Evolutionary conservation across 1,140 invertebrate genomes (phyloP).

Genomic region (Eriocheir sinensis): DNA sequence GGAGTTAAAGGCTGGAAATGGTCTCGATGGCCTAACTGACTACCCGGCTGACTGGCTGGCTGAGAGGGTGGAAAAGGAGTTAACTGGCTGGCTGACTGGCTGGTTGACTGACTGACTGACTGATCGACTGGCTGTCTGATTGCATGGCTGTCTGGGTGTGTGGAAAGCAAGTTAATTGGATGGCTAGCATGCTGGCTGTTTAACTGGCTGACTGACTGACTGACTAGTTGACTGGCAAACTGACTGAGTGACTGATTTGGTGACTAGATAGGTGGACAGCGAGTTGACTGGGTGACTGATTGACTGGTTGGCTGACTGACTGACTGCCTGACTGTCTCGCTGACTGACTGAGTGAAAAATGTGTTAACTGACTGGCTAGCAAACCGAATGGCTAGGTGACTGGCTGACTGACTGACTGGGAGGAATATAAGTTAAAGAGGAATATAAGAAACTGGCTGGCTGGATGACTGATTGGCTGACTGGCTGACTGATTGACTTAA

Average conservation of each 20-base stretch:
- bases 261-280: no score
- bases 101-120: neutral
- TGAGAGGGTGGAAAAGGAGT: neutral
- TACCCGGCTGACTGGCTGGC: neutral
- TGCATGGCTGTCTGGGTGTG: neutral
- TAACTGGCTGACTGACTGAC: neutral
- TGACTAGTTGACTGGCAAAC: no score
- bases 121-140: neutral
- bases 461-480: no score
- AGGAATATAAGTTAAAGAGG: no score
- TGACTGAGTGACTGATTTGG: neutral
- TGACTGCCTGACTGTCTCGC: neutral
- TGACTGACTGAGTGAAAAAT: neutral
- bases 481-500: no score
- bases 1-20: conserved; percentile 69
- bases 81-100: neutral
- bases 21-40: conserved; percentile 43
- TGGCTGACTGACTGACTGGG: neutral
- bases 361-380: no score
- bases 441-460: no score
- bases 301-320: no score
- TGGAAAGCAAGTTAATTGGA: no score
- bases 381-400: no score
- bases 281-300: no score
- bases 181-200: neutral